Evolutionary conservation across 2,797 vertebrate genomes (phyloP).

Genomic region (Leptodactylus fallax): DNA sequence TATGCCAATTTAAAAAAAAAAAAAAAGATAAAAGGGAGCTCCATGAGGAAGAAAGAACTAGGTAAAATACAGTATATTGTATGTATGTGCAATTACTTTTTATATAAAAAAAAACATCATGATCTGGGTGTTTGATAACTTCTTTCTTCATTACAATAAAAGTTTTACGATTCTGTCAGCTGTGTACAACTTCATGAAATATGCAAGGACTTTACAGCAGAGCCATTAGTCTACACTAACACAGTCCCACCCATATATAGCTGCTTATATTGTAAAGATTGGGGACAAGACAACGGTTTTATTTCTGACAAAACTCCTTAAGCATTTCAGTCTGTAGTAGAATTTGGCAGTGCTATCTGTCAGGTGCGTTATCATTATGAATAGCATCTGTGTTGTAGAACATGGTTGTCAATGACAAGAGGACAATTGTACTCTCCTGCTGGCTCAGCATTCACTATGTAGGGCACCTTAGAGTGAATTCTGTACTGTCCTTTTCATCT

Average conservation of each 20-base stretch:
- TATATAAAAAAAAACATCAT: no score
- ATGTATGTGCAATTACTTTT: no score
- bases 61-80: no score
- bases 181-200: no score
- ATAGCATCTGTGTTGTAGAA: background rate
- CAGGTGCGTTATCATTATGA: background rate
- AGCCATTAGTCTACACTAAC: background rate
- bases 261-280: background rate
- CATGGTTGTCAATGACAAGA: background rate
- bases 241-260: background rate
- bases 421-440: background rate
- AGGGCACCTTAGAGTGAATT: background rate
- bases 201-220: background rate
- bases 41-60: no score
- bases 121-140: no score
- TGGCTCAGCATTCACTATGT: background rate
- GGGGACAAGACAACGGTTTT: background rate
- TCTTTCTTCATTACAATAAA: no score
- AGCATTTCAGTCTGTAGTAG: background rate
- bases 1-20: no score
- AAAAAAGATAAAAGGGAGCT: no score
- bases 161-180: no score
- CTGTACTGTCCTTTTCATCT: background rate
- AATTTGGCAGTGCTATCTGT: background rate
- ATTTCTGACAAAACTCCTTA: background rate